These are phyloP conservation scores for Gobio gobio DNA, from an alignment of 2,113 vertebrate species.

Conservation along the genomic window DNA sequence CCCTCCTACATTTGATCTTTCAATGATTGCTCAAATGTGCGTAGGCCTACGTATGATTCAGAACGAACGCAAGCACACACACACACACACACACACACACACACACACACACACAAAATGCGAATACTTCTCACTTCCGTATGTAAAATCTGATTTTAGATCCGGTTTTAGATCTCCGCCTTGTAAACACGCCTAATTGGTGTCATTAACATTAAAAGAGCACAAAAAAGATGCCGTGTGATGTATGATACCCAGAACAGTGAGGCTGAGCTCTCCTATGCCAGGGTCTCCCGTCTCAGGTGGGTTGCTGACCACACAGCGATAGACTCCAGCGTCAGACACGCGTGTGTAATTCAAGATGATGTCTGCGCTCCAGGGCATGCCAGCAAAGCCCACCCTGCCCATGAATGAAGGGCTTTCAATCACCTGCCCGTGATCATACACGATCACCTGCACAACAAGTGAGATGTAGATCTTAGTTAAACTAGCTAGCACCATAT, in stretches of 20 bases:
- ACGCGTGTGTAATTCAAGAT: slow-evolving; percentile 75
- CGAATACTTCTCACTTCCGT: not conserved
- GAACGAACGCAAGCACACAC: not conserved
- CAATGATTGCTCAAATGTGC: not conserved
- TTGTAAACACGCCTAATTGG: no score
- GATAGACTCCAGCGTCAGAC: slow-evolving; percentile 79
- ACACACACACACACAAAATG: not conserved
- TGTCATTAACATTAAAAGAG: no score
- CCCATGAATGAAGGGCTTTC: slow-evolving; percentile 76
- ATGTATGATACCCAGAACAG: slow-evolving; percentile 72
- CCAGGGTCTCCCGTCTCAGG: slow-evolving; percentile 75
- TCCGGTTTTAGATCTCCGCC: no score
- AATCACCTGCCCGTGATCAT: slow-evolving; percentile 79
- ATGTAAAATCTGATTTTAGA: not conserved
- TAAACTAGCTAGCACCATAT: not conserved
- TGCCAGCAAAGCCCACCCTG: slow-evolving; percentile 75
- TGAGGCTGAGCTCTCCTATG: slow-evolving; percentile 77
- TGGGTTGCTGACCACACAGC: slow-evolving; percentile 83
- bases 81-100: no score
- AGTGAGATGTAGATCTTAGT: not conserved
- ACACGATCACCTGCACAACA: slow-evolving; percentile 77
- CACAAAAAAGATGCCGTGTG: not conserved
- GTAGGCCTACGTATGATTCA: not conserved
- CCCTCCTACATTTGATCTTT: not conserved
- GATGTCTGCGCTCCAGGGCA: slow-evolving; percentile 78